Base-by-base conservation (phyloP, 1,140 invertebrate species). In the Harlomillsia oculata region DNA sequence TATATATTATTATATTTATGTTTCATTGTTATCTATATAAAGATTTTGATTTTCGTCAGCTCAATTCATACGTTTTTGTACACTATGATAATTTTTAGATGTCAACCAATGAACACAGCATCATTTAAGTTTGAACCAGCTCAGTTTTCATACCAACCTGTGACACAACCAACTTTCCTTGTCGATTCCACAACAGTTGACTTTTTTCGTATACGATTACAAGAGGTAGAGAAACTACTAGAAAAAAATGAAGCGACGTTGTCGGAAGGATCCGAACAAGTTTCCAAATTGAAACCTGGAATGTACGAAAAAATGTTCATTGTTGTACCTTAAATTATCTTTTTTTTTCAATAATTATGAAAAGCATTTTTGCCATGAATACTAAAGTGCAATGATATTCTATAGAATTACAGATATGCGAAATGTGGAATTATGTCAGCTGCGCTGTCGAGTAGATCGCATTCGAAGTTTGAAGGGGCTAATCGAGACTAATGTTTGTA, bases 161-260 rank as follows among this genome's bases (percentile, higher is more conserved):
- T 76, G 82, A 63, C 80, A 84, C 6, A 88, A 89, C 72, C 82
- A 85, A 67, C 68, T 1, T 5, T 96, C 37, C 87, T 88, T 0
- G 84, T 94, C 0, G 89, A 96, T 72, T 92, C 93, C 70, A 77
- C 91, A 13, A 95, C 90, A 0, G 81, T 90, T 32, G 87, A 90
- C 62, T 88, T 85, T 83, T 69, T 92, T 30, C 78, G 84, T 60
- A 82, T 79, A 53, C 83, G 86, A 60, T 69, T 89, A 29, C 76
- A 74, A 2, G 87, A 92, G 61, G 69, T 92, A 40, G 87, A 91
- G 71, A 72, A 74, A 14, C 74, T 77, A 21, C 72, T 87, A 21
- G 80, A 80, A 67, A 82, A 85, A 36, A 80, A 37, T 26, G 67
- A 69, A 20, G 57, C 43, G 13, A 58, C 67, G 44, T 49, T 71